A percentile compares a stretch with the other conserved stretches of the same genome.
phyloP scores from a whole-genome alignment of 1,140 invertebrate genomes.

The Macrosteles quadrilineatus region DNA sequence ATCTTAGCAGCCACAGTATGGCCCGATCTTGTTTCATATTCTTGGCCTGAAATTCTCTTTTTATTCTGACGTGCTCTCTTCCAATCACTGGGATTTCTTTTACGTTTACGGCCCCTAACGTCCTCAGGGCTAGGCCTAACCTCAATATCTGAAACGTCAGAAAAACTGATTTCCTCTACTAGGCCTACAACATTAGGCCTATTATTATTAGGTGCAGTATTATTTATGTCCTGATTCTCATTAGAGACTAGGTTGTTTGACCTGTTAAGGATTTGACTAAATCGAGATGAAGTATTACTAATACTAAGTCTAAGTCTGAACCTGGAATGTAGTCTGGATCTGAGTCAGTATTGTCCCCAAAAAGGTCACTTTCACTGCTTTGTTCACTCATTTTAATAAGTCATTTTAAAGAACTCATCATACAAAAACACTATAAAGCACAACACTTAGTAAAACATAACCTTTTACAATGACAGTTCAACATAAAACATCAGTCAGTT shows the following conservation, averaged over 20 bases:
- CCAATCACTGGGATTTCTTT: not conserved
- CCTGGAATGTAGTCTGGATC: not conserved
- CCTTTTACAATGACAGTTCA: no score
- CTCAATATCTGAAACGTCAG: not conserved
- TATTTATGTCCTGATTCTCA: no score
- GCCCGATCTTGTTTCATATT: not conserved
- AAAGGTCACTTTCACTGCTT: slow-evolving; percentile 6
- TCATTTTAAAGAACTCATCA: no score
- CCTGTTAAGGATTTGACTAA: not conserved
- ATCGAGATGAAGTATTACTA: not conserved
- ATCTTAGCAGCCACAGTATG: not conserved
- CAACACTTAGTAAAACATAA: no score
- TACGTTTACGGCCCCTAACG: not conserved
- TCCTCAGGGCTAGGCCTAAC: not conserved
- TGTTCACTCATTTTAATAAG: no score
- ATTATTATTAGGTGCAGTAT: no score
- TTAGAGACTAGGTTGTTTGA: no score
- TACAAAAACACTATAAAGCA: no score
- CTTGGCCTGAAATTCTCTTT: not conserved
- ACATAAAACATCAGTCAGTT: no score
- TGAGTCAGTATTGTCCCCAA: slow-evolving; percentile 3
- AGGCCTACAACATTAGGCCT: not conserved
- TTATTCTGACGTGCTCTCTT: not conserved
- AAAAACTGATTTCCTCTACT: not conserved
- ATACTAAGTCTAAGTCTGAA: not conserved